A percentile compares a stretch with the other conserved stretches of the same genome.
Conservation (phyloP, 1,140 invertebrate genomes). For the Drosophila tsacasi region DNA sequence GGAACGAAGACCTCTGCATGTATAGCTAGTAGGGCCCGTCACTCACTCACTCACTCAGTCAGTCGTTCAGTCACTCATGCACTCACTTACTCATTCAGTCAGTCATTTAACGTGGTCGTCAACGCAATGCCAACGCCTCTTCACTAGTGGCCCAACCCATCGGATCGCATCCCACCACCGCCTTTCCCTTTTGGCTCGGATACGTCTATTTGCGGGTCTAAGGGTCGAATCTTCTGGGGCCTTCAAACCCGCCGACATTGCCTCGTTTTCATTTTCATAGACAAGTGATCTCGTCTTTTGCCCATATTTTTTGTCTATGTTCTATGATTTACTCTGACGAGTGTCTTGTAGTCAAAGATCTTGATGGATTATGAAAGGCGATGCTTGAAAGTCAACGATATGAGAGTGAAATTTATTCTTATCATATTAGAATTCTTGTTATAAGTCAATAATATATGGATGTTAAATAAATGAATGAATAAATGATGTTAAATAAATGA, state of each 20-base stretch:
- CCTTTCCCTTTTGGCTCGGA: constrained; percentile 28
- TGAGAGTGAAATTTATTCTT: background rate
- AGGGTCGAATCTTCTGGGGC: constrained; percentile 45
- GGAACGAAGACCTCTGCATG: constrained; percentile 4
- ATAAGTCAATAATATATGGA: background rate
- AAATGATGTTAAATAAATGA: background rate
- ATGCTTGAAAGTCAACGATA: constrained; percentile 2
- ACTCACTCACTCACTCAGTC: constrained; percentile 35
- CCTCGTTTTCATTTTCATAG: constrained; percentile 28
- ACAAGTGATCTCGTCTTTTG: constrained; percentile 45
- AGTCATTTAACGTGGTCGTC: constrained; percentile 46
- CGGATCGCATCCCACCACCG: constrained; percentile 10
- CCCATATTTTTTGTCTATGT: constrained; percentile 7
- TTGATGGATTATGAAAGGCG: constrained; percentile 25
- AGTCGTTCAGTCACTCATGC: constrained; percentile 28
- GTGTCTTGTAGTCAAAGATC: constrained; percentile 1
- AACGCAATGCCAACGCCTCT: constrained; percentile 50
- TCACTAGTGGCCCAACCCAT: constrained; percentile 30
- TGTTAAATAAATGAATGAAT: too few species aligned
- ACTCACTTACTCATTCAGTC: constrained; percentile 40
- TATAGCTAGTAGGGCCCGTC: constrained; percentile 20
- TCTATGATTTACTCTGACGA: constrained; percentile 5
- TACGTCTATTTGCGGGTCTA: constrained; percentile 45
- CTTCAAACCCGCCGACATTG: constrained; percentile 37
- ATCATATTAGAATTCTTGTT: background rate